Evolutionary conservation across 2,797 vertebrate genomes (phyloP).

Genomic region (Odontamblyopus rebecca): DNA sequence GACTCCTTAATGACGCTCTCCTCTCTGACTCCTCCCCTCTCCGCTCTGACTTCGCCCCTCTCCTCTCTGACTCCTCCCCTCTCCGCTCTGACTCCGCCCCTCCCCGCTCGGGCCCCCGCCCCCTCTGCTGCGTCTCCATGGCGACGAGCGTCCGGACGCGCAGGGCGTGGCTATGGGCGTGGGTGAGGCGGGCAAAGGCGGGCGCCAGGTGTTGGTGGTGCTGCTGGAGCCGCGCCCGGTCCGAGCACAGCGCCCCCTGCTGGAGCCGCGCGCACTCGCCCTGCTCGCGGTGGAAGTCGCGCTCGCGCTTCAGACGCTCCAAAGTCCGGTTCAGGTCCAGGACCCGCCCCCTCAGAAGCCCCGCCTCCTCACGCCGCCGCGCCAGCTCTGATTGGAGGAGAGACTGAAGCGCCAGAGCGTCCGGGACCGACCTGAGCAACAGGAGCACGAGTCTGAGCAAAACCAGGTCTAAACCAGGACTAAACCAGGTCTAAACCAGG

Average conservation of each 20-base stretch:
- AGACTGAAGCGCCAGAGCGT: constrained; percentile 75
- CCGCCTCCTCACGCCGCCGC: constrained; percentile 73
- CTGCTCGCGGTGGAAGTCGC: constrained; percentile 85
- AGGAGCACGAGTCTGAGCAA: background rate
- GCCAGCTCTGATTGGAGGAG: constrained; percentile 77
- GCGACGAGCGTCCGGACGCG: constrained; percentile 37
- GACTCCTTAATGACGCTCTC: too few species aligned
- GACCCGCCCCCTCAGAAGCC: constrained; percentile 69
- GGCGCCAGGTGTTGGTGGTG: constrained; percentile 84
- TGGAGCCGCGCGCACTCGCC: constrained; percentile 78
- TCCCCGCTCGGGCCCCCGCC: background rate
- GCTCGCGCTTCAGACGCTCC: constrained; percentile 81
- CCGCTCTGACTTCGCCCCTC: background rate
- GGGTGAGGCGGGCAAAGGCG: constrained; percentile 76
- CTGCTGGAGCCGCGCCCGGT: constrained; percentile 81
- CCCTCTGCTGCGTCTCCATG: constrained; percentile 30
- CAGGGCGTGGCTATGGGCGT: constrained; percentile 77
- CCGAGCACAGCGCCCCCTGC: constrained; percentile 78
- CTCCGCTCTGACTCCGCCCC: background rate
- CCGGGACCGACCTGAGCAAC: constrained; percentile 68
- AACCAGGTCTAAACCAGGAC: too few species aligned
- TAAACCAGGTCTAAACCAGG: too few species aligned
- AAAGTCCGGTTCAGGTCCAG: constrained; percentile 76
- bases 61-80: too few species aligned
- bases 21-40: background rate